Conservation (phyloP, 2,797 vertebrate species). For the Alouatta caraya region DNA sequence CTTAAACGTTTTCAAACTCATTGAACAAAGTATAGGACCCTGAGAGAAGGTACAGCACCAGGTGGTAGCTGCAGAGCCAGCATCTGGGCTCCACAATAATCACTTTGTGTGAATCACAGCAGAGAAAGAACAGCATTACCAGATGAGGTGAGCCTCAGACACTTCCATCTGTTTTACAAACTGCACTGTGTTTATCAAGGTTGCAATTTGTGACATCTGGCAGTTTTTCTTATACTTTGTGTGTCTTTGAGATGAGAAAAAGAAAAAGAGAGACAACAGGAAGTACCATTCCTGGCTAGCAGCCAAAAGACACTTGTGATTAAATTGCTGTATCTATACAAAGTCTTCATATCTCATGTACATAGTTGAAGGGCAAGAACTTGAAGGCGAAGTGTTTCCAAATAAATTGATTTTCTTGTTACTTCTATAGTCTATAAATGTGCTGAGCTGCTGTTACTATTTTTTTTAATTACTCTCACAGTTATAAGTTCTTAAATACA, state of each 20-base stretch:
- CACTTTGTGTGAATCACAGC: slow-evolving; percentile 16
- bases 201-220: slow-evolving; percentile 42
- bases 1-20: slow-evolving; percentile 56
- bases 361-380: not conserved
- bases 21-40: not conserved
- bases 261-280: slow-evolving; percentile 34
- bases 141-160: slow-evolving; percentile 29
- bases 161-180: slow-evolving; percentile 55
- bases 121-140: not conserved
- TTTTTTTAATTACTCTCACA: not conserved
- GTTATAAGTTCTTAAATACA: not conserved
- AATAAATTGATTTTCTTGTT: not conserved
- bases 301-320: slow-evolving; percentile 1
- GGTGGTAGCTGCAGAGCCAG: slow-evolving; percentile 17
- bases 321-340: slow-evolving; percentile 25
- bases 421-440: not conserved
- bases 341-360: slow-evolving; percentile 41
- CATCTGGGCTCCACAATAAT: slow-evolving; percentile 7
- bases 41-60: not conserved
- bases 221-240: slow-evolving; percentile 33
- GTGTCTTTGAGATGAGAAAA: not conserved
- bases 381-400: slow-evolving; percentile 23
- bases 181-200: slow-evolving; percentile 34
- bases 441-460: not conserved
- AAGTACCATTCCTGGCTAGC: not conserved